Evolutionary conservation across 1,140 invertebrate species (phyloP), one percentile per base, ranked within the genome.

Genomic region (Trachelipus rathkii): DNA sequence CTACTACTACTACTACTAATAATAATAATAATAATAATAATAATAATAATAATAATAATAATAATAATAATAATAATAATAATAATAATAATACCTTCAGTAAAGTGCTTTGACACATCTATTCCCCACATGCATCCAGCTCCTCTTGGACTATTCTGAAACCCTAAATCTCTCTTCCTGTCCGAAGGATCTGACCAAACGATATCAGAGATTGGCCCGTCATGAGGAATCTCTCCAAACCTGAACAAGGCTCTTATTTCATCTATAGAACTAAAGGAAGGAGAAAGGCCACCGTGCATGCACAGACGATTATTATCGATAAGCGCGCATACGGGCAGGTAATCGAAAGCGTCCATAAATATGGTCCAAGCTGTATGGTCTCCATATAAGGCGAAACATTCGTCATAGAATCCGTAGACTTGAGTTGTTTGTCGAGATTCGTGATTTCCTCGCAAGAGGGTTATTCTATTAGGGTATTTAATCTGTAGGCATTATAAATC

Each of bases 351-450:
- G 15, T 53, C 33, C 71, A 77, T 73, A 53, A 73, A 77, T 43
- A 75, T 72, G 11, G 68, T 73, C 78, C 84, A 87, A 79, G 87
- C 84, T 21, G 79, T 79, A 19, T 73, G 71, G 19, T 84, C 78
- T 10, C 82, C 82, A 73, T 84, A 84, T 78, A 85, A 85, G 33
- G 77, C 69, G 60, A 82, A 73, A 76, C 84, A 85, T 78, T 85
- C 84, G 68, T 84, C 82, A 24, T 85, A 85, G 72, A 86, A 86
- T 2, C 85, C 85, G 77, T 85, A 85, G 76, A 84, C 81, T 45
- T 76, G 72, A 0, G 77, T 82, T 6, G 77, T 72, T 15, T 70
- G 77, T 10, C 73, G 71, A 13, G 19, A 73, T 66, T 83, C 82
- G 75, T 83, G 82, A 75, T 83, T 83, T 13, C 82, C 82, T 44